These are phyloP conservation scores for Melieria crassipennis DNA, from an alignment of 2,888 invertebrate species.

Conservation along the genomic window DNA sequence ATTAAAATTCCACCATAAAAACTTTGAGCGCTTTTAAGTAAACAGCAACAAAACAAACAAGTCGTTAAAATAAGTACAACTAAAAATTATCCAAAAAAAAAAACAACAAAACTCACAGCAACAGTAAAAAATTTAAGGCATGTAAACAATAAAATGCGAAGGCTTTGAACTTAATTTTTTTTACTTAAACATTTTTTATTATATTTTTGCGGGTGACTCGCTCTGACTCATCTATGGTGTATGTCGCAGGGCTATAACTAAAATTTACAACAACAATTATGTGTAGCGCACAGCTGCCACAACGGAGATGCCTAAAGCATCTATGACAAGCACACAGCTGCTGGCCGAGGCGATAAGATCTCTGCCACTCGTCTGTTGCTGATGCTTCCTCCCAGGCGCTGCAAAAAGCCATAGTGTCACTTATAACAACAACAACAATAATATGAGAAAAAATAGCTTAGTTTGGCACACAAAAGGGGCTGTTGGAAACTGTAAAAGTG, in stretches of 20 bases:
- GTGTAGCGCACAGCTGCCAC: too few relatives aligned
- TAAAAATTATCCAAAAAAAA: background rate
- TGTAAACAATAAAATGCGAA: background rate
- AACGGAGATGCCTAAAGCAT: too few relatives aligned
- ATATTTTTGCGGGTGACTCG: background rate
- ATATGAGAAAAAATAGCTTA: too few relatives aligned
- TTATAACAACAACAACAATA: too few relatives aligned
- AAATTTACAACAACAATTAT: background rate
- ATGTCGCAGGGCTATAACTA: background rate
- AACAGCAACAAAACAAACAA: background rate
- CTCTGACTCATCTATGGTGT: background rate
- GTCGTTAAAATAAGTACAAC: too few relatives aligned
- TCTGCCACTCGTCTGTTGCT: too few relatives aligned
- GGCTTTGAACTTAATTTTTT: background rate
- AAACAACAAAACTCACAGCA: background rate
- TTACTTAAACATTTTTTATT: background rate
- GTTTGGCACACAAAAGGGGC: too few relatives aligned
- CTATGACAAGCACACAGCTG: too few relatives aligned
- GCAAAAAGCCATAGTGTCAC: too few relatives aligned
- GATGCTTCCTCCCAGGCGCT: too few relatives aligned
- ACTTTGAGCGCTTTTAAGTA: background rate
- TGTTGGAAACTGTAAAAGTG: too few relatives aligned
- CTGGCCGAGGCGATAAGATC: too few relatives aligned
- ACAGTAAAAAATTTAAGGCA: background rate
- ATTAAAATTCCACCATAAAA: background rate